A percentile compares a stretch with the other conserved stretches of the same genome.
Conservation (phyloP, 2,888 invertebrate species). For the Nymphalis polychloros region DNA sequence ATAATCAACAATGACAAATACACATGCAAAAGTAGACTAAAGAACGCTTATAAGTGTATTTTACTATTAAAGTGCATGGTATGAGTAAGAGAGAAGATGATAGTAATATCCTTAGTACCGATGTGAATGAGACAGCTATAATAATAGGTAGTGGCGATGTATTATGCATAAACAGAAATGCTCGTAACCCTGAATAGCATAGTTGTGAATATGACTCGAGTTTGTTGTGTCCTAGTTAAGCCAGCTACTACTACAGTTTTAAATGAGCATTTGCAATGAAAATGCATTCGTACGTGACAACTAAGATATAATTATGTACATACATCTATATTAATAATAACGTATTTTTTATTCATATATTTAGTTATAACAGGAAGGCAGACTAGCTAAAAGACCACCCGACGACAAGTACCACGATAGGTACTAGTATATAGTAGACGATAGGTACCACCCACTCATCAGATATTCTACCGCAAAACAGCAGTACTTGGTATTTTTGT, state of each 20-base stretch:
- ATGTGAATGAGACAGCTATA: constrained; percentile 11
- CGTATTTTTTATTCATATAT: too few relatives aligned
- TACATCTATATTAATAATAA: too few relatives aligned
- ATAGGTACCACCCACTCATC: too few relatives aligned
- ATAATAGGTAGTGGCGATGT: constrained; percentile 13
- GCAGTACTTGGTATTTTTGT: too few relatives aligned
- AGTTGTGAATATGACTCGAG: constrained; percentile 23
- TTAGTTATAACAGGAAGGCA: too few relatives aligned
- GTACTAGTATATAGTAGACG: too few relatives aligned
- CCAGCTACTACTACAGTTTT: constrained; percentile 1
- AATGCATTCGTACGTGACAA: constrained; percentile 6
- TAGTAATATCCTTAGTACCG: neutral
- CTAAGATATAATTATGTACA: neutral
- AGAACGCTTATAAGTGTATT: too few relatives aligned
- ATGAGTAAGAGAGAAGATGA: neutral
- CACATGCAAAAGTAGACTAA: too few relatives aligned
- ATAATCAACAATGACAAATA: too few relatives aligned
- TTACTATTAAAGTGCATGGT: neutral
- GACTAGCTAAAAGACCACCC: too few relatives aligned
- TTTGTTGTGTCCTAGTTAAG: constrained; percentile 20
- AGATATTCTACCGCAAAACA: too few relatives aligned
- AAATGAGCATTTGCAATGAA: constrained; percentile 13
- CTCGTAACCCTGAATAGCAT: constrained; percentile 22
- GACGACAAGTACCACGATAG: too few relatives aligned
- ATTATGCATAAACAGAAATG: constrained; percentile 17